Evolutionary conservation across 2,888 invertebrate species (phyloP), one percentile per base, ranked within the genome.

Genomic region (Macrosiphum euphorbiae): DNA sequence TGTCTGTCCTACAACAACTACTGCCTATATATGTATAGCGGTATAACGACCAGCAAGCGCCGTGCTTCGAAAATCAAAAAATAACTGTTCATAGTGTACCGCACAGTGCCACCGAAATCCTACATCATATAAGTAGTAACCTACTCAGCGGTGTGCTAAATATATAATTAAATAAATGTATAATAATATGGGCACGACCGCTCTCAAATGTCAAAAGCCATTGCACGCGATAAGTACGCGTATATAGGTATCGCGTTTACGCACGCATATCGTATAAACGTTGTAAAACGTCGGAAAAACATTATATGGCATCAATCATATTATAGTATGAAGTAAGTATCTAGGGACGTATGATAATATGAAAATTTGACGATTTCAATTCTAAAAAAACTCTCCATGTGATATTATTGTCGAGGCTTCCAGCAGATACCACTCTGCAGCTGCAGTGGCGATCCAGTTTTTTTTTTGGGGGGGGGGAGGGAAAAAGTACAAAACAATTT

Each of bases 301-400:
- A 78, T 35, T 35, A 78, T 35, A 78, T 67, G 78, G 35, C 35
- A 78, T 35, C 35, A 78, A 78, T 35, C 20, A 78, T 78, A n/a
- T n/a, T 67, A n/a, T 16, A 16, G 4, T 67, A 67, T n/a, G 11
- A 67, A 4, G n/a, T n/a, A 67, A 67, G 16, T 67, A 67, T 67
- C n/a, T 0, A 1, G 11, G 28, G 61, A 28, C n/a, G n/a, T 13
- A n/a, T n/a, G 2, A 24, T 0, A 7, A 28, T 10, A 28, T 2
- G 3, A 13, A 28, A n/a, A 67, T 61, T 61, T 11, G 28, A 61
- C 28, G 28, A 61, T 61, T 61, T 61, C 0, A 61, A n/a, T 61
- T 61, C n/a, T 11, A 61, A 67, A 44, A 61, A 67, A 16, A 52
- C 52, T 52, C 16, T 52, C 11, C 11, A 52, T 52, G 52, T 52